These are phyloP conservation scores for Ceyx melanurus DNA, from an alignment of 2,113 vertebrate genomes.

Conservation along the genomic window DNA sequence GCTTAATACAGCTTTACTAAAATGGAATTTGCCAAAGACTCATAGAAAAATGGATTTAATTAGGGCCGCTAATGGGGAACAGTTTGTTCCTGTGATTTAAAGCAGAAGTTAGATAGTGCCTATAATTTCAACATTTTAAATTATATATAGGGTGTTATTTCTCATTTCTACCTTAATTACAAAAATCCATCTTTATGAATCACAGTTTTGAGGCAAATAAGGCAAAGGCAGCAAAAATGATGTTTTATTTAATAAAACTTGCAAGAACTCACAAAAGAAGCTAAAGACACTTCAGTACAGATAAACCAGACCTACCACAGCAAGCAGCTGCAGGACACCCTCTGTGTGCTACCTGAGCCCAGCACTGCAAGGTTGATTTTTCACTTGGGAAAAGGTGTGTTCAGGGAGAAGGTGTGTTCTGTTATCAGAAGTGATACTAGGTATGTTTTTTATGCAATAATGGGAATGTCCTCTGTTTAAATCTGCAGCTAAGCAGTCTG, in stretches of 20 bases:
- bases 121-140: conserved; percentile 74
- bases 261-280: background rate
- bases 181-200: conserved; percentile 67
- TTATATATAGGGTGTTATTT: conserved; percentile 71
- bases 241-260: conserved; percentile 38
- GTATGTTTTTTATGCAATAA: background rate
- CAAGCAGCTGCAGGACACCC: background rate
- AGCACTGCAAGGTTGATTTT: background rate
- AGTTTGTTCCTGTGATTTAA: conserved; percentile 75
- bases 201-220: conserved; percentile 54
- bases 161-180: conserved; percentile 73
- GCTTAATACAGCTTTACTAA: conserved; percentile 70
- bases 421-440: background rate
- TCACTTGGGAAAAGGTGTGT: background rate
- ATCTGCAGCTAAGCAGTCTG: background rate
- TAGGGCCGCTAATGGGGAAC: conserved; percentile 76
- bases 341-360: background rate
- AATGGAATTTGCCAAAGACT: conserved; percentile 76
- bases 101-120: conserved; percentile 54
- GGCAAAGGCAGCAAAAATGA: conserved; percentile 20
- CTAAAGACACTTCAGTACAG: background rate
- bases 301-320: background rate
- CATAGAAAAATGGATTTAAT: conserved; percentile 81
- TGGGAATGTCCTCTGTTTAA: background rate
- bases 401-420: background rate